These are phyloP conservation scores for Cantharis rufa DNA, from an alignment of 2,888 invertebrate genomes.

Conservation along the genomic window DNA sequence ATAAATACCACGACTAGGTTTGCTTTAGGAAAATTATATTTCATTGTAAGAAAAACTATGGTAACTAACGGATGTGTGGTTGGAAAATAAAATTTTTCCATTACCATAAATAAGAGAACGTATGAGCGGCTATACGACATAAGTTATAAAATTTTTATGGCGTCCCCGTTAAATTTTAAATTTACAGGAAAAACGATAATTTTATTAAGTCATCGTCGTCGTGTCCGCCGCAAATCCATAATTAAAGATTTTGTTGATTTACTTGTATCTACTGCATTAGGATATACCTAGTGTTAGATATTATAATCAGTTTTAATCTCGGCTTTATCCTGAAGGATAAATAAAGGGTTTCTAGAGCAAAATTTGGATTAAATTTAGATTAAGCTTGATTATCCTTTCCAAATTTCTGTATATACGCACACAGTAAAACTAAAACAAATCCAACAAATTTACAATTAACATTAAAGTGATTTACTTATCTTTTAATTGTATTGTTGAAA, in stretches of 20 bases:
- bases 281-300: not conserved
- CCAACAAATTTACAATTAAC: not conserved
- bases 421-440: not conserved
- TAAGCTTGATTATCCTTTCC: constrained; percentile 3
- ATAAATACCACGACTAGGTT: not conserved
- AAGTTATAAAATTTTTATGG: not conserved
- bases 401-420: not conserved
- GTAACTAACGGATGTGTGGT: not conserved
- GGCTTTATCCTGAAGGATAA: not conserved
- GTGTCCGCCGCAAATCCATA: not conserved
- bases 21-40: not conserved
- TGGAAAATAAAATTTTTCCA: not conserved
- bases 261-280: not conserved
- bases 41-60: not conserved
- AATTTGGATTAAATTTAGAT: not conserved
- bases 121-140: not conserved
- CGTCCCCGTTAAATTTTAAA: not conserved
- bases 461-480: not conserved
- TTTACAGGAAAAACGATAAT: not conserved
- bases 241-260: not conserved
- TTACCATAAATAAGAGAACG: not conserved
- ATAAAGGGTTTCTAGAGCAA: constrained; percentile 1
- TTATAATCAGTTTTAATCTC: constrained; percentile 2
- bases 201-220: not conserved
- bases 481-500: not conserved